Evolutionary conservation across 2,888 invertebrate genomes (phyloP), one percentile per base, ranked within the genome.

Genomic region (Pachymerium ferrugineum): DNA sequence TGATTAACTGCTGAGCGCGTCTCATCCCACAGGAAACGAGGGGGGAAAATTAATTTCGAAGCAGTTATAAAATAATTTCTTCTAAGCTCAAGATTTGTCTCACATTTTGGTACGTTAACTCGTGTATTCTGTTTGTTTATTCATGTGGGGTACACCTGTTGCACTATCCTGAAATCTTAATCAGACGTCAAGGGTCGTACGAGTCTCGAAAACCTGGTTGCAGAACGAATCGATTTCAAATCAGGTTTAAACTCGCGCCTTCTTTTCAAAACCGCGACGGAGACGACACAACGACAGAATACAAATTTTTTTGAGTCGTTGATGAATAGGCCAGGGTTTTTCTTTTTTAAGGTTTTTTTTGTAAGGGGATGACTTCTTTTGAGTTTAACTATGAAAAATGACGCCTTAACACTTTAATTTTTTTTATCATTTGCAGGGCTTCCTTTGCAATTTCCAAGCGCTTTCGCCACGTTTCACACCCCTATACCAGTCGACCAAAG

Each of bases 401-500:
- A 38, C 38, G 16, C 38, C n/a, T 38, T 38, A 4, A 54, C 19
- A n/a, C 22, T 54, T 22, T 54, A 2, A 54, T 22, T 54, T 54
- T 47, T 14, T 54, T 54, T 19, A 2, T 47, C 22, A 16, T 54
- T 3, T 54, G 16, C 78, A 77, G 78, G 86, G 85, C 73, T 87
- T 85, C 78, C 78, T 70, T 76, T 79, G 75, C 79, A 78, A 73
- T 78, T 79, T 72, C 78, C 80, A 14, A 87, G 87, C 75, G 87
- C 87, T 54, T 87, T 87, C 81, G 86, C 81, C 33, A 78, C 80
- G 14, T 81, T 84, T 77, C 87, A 89, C 81, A 88, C 87, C 78
- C 86, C 86, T 83, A 86, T 85, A 83, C 86, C 84, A 84, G 86
- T 80, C 85, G 89, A 78, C 84, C 87, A 84, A 82, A 85, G 84